phyloP scores from a whole-genome alignment of 2,113 vertebrate species.

The Rhineura floridana region DNA sequence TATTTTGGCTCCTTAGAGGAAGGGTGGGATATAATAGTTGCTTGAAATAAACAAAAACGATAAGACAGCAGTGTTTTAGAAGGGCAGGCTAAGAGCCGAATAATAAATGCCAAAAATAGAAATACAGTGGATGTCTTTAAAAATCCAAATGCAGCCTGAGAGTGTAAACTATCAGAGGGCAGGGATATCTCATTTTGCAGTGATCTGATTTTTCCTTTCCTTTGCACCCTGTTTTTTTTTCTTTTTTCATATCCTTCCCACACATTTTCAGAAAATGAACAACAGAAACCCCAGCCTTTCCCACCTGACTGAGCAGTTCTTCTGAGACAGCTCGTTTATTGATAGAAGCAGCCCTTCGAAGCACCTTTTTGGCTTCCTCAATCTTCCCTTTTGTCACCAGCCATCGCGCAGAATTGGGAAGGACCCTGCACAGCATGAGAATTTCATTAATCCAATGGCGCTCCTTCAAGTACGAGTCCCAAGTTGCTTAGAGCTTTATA shows the following conservation, averaged over 20 bases:
- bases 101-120: too few relatives aligned
- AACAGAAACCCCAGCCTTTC: conserved; percentile 48
- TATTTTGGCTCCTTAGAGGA: too few relatives aligned
- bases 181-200: background rate
- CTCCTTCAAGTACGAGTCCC: too few relatives aligned
- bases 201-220: background rate
- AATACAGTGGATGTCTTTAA: too few relatives aligned
- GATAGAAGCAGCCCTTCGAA: conserved; percentile 79
- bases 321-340: conserved; percentile 75
- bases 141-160: too few relatives aligned
- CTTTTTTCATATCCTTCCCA: background rate
- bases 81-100: too few relatives aligned
- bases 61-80: too few relatives aligned
- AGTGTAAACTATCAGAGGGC: background rate
- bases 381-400: conserved; percentile 80
- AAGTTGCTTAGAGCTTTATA: too few relatives aligned
- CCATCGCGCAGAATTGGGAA: conserved; percentile 91
- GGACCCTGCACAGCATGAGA: conserved; percentile 71
- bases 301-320: conserved; percentile 78
- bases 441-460: too few relatives aligned
- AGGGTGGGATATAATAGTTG: too few relatives aligned
- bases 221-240: background rate
- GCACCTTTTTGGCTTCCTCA: conserved; percentile 77
- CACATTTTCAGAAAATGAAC: background rate
- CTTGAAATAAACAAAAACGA: too few relatives aligned